These are phyloP conservation scores for Euglossa dilemma DNA, from an alignment of 1,140 invertebrate genomes.

Conservation along the genomic window DNA sequence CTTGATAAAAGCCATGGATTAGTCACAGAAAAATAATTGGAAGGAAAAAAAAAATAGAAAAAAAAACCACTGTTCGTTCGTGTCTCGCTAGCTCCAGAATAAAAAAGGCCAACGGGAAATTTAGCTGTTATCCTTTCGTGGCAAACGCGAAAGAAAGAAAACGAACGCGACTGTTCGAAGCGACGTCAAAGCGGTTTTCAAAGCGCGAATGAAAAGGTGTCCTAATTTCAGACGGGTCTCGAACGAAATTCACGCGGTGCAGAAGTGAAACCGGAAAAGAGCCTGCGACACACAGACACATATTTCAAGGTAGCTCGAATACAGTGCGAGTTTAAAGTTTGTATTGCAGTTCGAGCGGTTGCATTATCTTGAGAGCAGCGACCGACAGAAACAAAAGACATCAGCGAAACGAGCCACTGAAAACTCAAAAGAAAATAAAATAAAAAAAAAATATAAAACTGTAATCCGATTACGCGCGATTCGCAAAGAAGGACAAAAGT, in stretches of 20 bases:
- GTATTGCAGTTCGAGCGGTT: not conserved
- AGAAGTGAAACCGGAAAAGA: constrained; percentile 35
- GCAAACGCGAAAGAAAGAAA: not conserved
- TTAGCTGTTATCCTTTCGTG: not conserved
- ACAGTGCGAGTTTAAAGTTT: constrained; percentile 40
- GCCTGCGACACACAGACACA: constrained; percentile 75
- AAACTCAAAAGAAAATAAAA: not conserved
- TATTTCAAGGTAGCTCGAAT: constrained; percentile 77
- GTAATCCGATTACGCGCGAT: not conserved
- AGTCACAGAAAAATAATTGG: constrained; percentile 36
- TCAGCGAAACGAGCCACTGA: too few species aligned
- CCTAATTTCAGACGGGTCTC: not conserved
- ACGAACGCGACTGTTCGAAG: not conserved
- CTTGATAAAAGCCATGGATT: constrained; percentile 48
- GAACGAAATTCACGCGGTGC: not conserved
- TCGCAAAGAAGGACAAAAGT: not conserved
- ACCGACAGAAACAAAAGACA: not conserved
- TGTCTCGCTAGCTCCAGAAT: constrained; percentile 60
- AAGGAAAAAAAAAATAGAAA: too few species aligned
- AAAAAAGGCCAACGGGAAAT: constrained; percentile 4
- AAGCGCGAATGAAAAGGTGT: not conserved
- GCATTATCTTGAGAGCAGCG: not conserved
- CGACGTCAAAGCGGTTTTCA: not conserved
- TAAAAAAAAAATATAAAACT: not conserved
- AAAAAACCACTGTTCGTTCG: constrained; percentile 19